A percentile compares a stretch with the other conserved stretches of the same genome.
phyloP scores from a whole-genome alignment of 2,888 invertebrate species.

The Hirtodrosophila alboralis region DNA sequence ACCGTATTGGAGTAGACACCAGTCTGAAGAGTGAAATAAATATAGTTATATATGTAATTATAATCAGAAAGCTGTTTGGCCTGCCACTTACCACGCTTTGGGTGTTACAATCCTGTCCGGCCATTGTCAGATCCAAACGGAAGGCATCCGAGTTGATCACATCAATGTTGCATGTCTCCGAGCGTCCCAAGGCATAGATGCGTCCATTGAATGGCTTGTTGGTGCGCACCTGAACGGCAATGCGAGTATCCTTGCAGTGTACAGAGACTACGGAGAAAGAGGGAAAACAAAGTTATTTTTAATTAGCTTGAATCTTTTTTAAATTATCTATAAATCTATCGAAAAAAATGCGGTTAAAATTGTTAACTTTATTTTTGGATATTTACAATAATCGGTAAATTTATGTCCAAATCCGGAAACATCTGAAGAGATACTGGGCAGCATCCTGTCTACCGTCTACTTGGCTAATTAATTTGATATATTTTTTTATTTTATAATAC shows the following conservation, averaged over 20 bases:
- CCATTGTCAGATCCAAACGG: conserved; percentile 95
- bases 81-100: conserved; percentile 92
- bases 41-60: conserved; percentile 1
- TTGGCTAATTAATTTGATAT: too few species aligned
- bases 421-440: too few species aligned
- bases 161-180: conserved; percentile 97
- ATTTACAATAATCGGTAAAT: too few species aligned
- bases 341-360: too few species aligned
- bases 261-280: conserved; percentile 90
- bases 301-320: too few species aligned
- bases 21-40: conserved; percentile 86
- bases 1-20: conserved; percentile 97
- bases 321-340: too few species aligned
- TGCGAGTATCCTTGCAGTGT: conserved; percentile 96
- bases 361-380: too few species aligned
- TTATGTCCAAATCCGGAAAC: too few species aligned
- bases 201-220: conserved; percentile 97
- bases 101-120: conserved; percentile 97
- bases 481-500: too few species aligned
- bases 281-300: too few species aligned
- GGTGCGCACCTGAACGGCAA: conserved; percentile 95
- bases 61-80: background rate
- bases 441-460: too few species aligned
- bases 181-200: conserved; percentile 96
- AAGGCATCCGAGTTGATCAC: conserved; percentile 96